Conservation (phyloP, 2,888 invertebrate genomes). For the Napeogenes sylphis region DNA sequence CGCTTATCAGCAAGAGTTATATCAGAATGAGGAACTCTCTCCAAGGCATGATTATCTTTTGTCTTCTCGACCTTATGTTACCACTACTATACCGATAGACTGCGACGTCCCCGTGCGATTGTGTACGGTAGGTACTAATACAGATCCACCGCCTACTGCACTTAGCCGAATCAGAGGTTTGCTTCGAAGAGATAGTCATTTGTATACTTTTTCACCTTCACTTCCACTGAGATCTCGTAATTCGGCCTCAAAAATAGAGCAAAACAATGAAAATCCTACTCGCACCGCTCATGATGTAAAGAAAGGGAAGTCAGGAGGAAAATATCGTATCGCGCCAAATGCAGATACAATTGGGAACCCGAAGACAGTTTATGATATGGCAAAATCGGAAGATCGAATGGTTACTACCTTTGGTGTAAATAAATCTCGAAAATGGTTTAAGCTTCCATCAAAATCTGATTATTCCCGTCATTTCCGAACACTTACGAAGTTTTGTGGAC, state of each 20-base stretch:
- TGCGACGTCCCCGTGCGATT: conserved; percentile 46
- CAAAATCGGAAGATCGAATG: conserved; percentile 70
- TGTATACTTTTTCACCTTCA: conserved; percentile 45
- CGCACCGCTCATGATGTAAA: conserved; percentile 59
- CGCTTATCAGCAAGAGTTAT: conserved; percentile 55
- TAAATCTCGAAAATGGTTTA: conserved; percentile 54
- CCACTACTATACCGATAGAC: conserved; percentile 44
- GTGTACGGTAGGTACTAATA: conserved; percentile 68
- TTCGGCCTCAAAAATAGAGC: conserved; percentile 52
- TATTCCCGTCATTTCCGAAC: conserved; percentile 52
- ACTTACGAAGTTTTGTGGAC: conserved; percentile 45
- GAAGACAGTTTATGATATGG: conserved; percentile 65
- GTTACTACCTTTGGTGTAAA: conserved; percentile 62
- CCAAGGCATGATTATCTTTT: conserved; percentile 58
- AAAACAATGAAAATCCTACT: conserved; percentile 52
- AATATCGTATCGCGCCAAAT: conserved; percentile 61
- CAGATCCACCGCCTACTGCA: conserved; percentile 60
- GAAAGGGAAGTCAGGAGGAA: conserved; percentile 60
- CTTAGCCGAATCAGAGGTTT: conserved; percentile 47
- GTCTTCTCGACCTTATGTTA: conserved; percentile 47
- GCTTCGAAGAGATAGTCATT: conserved; percentile 47
- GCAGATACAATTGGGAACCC: conserved; percentile 62
- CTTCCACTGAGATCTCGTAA: conserved; percentile 56
- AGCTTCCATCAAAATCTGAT: conserved; percentile 51
- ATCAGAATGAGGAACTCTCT: conserved; percentile 47